A percentile compares a stretch with the other conserved stretches of the same genome.
These are phyloP conservation scores for Scarus forsteni DNA, from an alignment of 2,797 vertebrate genomes.

Conservation along the genomic window DNA sequence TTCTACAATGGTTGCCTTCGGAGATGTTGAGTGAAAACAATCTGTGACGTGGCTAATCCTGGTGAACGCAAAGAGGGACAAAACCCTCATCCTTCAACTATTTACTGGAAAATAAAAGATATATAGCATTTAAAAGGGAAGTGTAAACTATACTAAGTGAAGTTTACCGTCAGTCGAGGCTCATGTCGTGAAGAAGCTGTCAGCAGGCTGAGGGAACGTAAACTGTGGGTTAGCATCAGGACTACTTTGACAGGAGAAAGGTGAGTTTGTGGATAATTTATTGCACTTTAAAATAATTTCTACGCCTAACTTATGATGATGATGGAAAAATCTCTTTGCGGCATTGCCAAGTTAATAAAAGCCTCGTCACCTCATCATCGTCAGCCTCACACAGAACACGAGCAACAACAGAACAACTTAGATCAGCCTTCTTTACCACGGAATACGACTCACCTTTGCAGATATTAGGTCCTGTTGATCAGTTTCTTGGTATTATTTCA, in stretches of 20 bases:
- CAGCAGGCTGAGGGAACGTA: slow-evolving; percentile 3
- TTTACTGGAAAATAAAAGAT: background rate
- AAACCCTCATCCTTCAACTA: background rate
- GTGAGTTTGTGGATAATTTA: slow-evolving; percentile 20
- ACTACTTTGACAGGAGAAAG: slow-evolving; percentile 36
- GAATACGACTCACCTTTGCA: too few species aligned
- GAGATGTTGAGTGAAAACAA: slow-evolving; percentile 45
- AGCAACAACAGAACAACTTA: too few species aligned
- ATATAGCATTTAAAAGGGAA: rapidly evolving
- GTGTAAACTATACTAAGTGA: background rate
- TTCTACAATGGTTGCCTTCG: rapidly evolving
- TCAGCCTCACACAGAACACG: too few species aligned
- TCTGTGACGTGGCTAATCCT: slow-evolving; percentile 76
- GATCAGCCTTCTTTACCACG: too few species aligned
- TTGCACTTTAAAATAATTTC: too few species aligned
- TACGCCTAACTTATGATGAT: too few species aligned
- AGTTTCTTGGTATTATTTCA: too few species aligned
- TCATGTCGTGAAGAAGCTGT: background rate
- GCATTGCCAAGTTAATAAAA: too few species aligned
- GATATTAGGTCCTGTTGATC: background rate
- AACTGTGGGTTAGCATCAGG: slow-evolving; percentile 48
- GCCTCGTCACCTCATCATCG: too few species aligned
- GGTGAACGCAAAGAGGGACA: slow-evolving; percentile 7
- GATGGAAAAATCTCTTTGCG: too few species aligned
- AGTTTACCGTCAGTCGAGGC: rapidly evolving